Conservation (phyloP, 1,140 invertebrate genomes). For the Pseudomyrmex flavicornis region DNA sequence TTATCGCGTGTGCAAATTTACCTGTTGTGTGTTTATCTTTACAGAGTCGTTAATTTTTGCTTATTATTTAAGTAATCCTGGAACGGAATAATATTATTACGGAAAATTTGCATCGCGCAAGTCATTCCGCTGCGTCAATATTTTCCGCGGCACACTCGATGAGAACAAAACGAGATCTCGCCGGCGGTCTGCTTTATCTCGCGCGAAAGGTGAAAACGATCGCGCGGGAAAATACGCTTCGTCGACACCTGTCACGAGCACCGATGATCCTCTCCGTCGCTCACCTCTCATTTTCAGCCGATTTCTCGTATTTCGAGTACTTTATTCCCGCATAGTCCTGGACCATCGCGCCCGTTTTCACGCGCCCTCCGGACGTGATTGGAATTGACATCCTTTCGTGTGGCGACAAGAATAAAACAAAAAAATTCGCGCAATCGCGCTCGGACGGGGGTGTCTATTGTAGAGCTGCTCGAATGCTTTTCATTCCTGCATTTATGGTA, state of each 20-base stretch:
- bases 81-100: neutral
- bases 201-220: slow-evolving; percentile 43
- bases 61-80: no score
- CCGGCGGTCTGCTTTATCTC: slow-evolving; percentile 61
- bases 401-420: slow-evolving; percentile 52
- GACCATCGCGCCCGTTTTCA: slow-evolving; percentile 38
- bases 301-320: slow-evolving; percentile 73
- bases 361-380: slow-evolving; percentile 54
- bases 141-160: slow-evolving; percentile 49
- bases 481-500: slow-evolving; percentile 17
- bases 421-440: slow-evolving; percentile 22
- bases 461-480: neutral
- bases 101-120: neutral
- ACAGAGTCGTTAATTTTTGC: no score
- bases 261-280: slow-evolving; percentile 70
- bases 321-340: slow-evolving; percentile 46
- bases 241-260: slow-evolving; percentile 71
- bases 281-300: slow-evolving; percentile 75
- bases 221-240: slow-evolving; percentile 63
- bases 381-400: slow-evolving; percentile 59
- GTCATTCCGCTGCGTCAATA: slow-evolving; percentile 31
- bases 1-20: no score
- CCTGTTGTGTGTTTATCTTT: no score
- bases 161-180: slow-evolving; percentile 53
- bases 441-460: slow-evolving; percentile 11